These are phyloP conservation scores for Theocolax elegans DNA, from an alignment of 1,140 invertebrate species.

Conservation along the genomic window DNA sequence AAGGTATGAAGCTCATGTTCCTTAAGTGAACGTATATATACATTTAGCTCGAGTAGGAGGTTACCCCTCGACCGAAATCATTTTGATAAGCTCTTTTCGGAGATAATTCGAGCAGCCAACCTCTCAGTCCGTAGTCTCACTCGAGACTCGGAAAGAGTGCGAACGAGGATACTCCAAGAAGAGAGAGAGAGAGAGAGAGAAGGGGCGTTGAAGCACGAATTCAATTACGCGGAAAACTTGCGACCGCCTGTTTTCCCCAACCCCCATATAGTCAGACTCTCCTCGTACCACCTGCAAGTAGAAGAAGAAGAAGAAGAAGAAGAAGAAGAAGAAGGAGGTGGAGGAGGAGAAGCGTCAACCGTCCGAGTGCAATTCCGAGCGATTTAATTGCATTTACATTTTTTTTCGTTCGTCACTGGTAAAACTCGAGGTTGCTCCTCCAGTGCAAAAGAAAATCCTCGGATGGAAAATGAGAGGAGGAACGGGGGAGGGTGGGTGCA, in stretches of 20 bases:
- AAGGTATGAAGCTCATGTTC: too few relatives aligned
- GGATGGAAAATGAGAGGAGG: too few relatives aligned
- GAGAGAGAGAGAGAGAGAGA: slow-evolving; percentile 4
- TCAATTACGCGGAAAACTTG: slow-evolving; percentile 22
- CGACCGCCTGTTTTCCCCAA: background rate
- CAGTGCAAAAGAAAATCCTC: too few relatives aligned
- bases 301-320: too few relatives aligned
- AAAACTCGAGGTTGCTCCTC: too few relatives aligned
- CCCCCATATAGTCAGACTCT: too few relatives aligned
- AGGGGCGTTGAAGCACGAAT: slow-evolving; percentile 23
- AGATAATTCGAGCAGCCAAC: slow-evolving; percentile 35
- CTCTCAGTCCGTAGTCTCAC: background rate
- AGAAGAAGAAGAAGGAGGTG: background rate
- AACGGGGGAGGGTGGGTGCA: too few relatives aligned
- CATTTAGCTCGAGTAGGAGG: background rate
- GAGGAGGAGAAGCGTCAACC: background rate
- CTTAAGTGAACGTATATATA: too few relatives aligned
- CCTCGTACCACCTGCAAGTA: background rate
- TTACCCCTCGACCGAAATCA: slow-evolving; percentile 27
- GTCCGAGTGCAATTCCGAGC: background rate
- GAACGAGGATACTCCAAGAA: too few relatives aligned
- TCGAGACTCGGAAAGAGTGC: slow-evolving; percentile 25
- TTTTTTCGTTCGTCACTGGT: slow-evolving; percentile 17
- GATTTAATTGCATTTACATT: slow-evolving; percentile 50
- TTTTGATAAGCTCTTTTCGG: slow-evolving; percentile 42